These are phyloP conservation scores for Benitochromis conjunctus DNA, from an alignment of 2,113 vertebrate genomes.

Conservation along the genomic window DNA sequence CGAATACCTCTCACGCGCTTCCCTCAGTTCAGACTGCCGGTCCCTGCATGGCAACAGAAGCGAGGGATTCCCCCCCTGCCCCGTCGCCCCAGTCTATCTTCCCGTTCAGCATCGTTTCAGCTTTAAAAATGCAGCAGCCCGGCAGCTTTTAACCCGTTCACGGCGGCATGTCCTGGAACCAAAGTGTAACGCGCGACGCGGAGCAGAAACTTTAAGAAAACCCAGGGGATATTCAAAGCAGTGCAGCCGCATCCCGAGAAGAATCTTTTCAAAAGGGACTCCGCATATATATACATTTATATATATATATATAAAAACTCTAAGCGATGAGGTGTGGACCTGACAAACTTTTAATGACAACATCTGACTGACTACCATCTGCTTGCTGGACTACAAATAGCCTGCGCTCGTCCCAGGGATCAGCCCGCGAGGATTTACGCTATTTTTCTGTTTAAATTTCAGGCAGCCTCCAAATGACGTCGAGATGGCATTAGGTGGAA, in stretches of 20 bases:
- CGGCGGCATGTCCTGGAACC: constrained; percentile 44
- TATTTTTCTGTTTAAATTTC: constrained; percentile 45
- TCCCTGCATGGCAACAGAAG: constrained; percentile 70
- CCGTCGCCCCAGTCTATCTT: constrained; percentile 59
- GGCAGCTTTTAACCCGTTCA: neutral
- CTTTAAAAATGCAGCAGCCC: neutral
- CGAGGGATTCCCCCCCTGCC: constrained; percentile 68
- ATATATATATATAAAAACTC: neutral
- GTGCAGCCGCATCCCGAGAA: neutral
- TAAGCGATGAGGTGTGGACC: constrained; percentile 65
- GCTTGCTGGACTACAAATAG: neutral
- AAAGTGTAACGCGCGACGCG: constrained; percentile 13
- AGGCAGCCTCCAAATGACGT: constrained; percentile 91
- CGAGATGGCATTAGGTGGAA: constrained; percentile 93
- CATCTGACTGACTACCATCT: neutral
- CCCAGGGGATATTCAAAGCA: neutral
- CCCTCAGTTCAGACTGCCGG: constrained; percentile 62
- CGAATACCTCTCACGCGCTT: constrained; percentile 48
- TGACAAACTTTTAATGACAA: neutral
- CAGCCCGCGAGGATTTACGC: constrained; percentile 23
- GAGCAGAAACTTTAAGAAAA: constrained; percentile 37
- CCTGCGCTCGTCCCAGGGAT: neutral
- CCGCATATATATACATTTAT: neutral
- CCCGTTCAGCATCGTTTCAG: constrained; percentile 10
- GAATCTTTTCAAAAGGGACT: neutral